Conservation (phyloP, 2,888 invertebrate species). For the Tetranychus piercei region DNA sequence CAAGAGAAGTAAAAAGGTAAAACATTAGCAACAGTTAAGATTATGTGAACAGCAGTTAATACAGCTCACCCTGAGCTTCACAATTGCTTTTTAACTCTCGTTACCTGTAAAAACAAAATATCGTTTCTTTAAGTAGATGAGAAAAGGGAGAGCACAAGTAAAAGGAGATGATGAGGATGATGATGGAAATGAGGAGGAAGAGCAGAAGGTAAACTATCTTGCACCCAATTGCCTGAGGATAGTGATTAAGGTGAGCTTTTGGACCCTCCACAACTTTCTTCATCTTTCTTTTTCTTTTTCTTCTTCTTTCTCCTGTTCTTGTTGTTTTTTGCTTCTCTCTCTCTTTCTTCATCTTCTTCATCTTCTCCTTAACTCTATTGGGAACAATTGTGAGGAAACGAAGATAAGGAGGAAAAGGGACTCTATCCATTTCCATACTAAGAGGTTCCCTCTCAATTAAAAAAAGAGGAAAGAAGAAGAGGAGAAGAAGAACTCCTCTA, state of each 20-base stretch:
- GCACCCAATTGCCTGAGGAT: not conserved
- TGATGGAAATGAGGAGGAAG: not conserved
- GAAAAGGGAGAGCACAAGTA: not conserved
- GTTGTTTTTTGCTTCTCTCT: slow-evolving; percentile 2
- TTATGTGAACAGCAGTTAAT: too few relatives aligned
- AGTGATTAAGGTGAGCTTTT: not conserved
- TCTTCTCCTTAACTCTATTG: not conserved
- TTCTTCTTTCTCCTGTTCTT: not conserved
- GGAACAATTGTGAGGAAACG: too few relatives aligned
- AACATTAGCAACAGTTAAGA: too few relatives aligned
- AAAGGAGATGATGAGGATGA: not conserved
- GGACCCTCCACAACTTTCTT: not conserved
- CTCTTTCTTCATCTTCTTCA: not conserved
- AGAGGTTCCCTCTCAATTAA: not conserved
- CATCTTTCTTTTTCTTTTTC: not conserved
- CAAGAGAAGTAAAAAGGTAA: too few relatives aligned
- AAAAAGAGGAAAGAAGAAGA: not conserved
- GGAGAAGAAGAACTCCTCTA: too few relatives aligned
- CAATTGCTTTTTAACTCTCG: too few relatives aligned
- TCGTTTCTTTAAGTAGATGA: too few relatives aligned
- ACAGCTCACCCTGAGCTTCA: too few relatives aligned
- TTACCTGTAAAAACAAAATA: too few relatives aligned
- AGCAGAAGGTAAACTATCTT: not conserved
- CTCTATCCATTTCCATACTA: not conserved
- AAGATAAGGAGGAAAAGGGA: not conserved